These are phyloP conservation scores for Buphagus erythrorhynchus DNA, from an alignment of 2,797 vertebrate genomes.

Conservation along the genomic window DNA sequence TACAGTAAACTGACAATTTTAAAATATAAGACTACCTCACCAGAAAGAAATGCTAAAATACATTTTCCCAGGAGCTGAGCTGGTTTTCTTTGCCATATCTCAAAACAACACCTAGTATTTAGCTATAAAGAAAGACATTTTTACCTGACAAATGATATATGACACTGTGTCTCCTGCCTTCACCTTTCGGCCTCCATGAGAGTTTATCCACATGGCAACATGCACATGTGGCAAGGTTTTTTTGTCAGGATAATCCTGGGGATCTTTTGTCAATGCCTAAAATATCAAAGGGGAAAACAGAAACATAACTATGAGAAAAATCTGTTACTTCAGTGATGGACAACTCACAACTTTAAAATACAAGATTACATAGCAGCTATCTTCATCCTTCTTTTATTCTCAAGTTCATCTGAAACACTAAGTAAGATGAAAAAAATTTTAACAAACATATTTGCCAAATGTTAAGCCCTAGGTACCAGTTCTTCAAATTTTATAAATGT, in stretches of 20 bases:
- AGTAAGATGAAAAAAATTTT: neutral
- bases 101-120: neutral
- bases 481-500: neutral
- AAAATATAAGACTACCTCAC: neutral
- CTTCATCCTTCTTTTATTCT: neutral
- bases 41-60: neutral
- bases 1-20: neutral
- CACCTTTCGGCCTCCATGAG: slow-evolving; percentile 90
- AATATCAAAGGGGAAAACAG: slow-evolving; percentile 15
- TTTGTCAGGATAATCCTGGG: slow-evolving; percentile 98
- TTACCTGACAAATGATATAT: slow-evolving; percentile 96
- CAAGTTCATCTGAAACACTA: neutral
- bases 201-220: slow-evolving; percentile 97
- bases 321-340: neutral
- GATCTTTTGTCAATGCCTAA: slow-evolving; percentile 95
- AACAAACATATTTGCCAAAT: neutral
- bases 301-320: neutral
- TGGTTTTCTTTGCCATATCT: neutral
- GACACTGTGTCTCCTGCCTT: slow-evolving; percentile 96
- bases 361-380: neutral
- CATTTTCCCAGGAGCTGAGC: neutral
- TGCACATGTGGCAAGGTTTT: slow-evolving; percentile 95
- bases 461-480: neutral
- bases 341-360: neutral
- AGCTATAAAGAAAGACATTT: neutral